A percentile compares a stretch with the other conserved stretches of the same genome.
Conservation (phyloP, 2,113 vertebrate species). For the Tretioscincus oriximinensis region DNA sequence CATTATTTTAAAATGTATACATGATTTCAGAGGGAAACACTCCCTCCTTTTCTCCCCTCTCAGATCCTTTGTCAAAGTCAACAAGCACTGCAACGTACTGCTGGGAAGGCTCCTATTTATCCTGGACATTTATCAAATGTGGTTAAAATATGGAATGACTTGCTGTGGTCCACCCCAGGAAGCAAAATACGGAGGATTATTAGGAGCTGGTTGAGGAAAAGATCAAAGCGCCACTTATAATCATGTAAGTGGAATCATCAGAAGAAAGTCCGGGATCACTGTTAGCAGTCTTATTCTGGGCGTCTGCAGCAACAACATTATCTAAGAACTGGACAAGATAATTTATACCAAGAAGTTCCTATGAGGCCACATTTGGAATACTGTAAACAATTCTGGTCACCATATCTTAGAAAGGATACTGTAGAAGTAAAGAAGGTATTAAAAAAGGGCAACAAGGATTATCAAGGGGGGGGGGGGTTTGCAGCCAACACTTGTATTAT, state of each 20-base stretch:
- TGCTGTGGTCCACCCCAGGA: not conserved
- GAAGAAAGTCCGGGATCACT: not conserved
- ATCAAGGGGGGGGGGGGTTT: too few relatives aligned
- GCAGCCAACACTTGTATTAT: too few relatives aligned
- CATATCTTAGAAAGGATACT: too few relatives aligned
- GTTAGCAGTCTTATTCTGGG: not conserved
- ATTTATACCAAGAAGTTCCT: too few relatives aligned
- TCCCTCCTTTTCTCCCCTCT: slow-evolving; percentile 6
- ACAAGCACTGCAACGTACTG: slow-evolving; percentile 43
- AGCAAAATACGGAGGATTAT: not conserved
- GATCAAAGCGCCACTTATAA: not conserved
- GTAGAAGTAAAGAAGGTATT: too few relatives aligned
- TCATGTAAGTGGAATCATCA: not conserved
- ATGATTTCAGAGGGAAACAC: not conserved
- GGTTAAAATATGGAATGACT: slow-evolving; percentile 36
- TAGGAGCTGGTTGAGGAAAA: not conserved
- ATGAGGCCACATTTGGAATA: too few relatives aligned
- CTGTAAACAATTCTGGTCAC: too few relatives aligned
- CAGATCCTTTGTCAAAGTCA: slow-evolving; percentile 52
- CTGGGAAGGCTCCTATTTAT: slow-evolving; percentile 52
- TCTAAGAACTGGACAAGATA: too few relatives aligned
- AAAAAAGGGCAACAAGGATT: too few relatives aligned
- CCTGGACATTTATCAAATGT: slow-evolving; percentile 19
- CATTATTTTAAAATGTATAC: not conserved
- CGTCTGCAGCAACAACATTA: not conserved